Percentiles rank a stretch among this genome's conserved stretches.
These are phyloP conservation scores for Heliothis subflexa DNA, from an alignment of 1,140 invertebrate species.

Conservation along the genomic window DNA sequence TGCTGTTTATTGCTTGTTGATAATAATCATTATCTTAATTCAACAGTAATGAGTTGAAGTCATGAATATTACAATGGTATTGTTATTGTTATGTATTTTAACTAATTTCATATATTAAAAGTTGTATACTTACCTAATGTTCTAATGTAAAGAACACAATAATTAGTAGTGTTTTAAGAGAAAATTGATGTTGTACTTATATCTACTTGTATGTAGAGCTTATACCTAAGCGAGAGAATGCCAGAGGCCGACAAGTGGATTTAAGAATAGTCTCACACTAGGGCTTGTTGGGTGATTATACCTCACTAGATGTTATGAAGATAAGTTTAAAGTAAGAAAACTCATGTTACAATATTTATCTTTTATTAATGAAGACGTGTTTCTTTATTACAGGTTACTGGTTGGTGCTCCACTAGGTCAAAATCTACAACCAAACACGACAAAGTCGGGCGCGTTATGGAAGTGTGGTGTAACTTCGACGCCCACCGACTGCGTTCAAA, in stretches of 20 bases:
- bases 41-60: conserved; percentile 20
- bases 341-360: background rate
- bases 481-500: conserved; percentile 91
- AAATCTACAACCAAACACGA: conserved; percentile 94
- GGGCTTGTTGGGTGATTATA: too few relatives aligned
- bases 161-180: too few relatives aligned
- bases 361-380: conserved; percentile 7
- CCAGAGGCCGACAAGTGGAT: too few relatives aligned
- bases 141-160: too few relatives aligned
- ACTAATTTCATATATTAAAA: conserved; percentile 6
- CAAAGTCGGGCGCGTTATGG: conserved; percentile 94
- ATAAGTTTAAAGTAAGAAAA: too few relatives aligned
- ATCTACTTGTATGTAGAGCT: too few relatives aligned
- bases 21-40: conserved; percentile 12
- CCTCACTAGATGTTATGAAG: too few relatives aligned
- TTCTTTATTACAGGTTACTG: conserved; percentile 90
- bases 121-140: background rate
- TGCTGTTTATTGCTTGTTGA: conserved; percentile 13
- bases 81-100: background rate
- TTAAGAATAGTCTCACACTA: too few relatives aligned
- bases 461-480: conserved; percentile 92
- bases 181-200: background rate
- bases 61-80: background rate
- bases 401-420: conserved; percentile 96
- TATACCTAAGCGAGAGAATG: too few relatives aligned